These are phyloP conservation scores for Synergus umbraculus DNA, from an alignment of 2,888 invertebrate species.

Conservation along the genomic window DNA sequence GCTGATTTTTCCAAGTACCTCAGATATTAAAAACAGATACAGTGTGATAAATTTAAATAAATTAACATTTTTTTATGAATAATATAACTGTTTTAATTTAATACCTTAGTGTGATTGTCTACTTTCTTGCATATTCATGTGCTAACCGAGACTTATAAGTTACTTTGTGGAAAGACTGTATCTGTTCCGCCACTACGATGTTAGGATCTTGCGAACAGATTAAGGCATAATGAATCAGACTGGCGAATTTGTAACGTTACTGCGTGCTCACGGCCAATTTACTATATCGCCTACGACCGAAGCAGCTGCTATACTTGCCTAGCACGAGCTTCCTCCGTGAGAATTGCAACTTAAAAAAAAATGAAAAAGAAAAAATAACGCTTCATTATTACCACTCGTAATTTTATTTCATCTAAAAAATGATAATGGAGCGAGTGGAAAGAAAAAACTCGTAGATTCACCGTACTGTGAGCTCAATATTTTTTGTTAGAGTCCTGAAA, in stretches of 20 bases:
- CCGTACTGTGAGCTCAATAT: neutral
- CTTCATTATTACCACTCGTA: constrained; percentile 16
- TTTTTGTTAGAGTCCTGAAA: neutral
- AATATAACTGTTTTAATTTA: too few species aligned
- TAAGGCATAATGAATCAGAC: constrained; percentile 54
- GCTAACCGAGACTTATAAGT: constrained; percentile 8
- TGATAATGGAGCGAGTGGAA: constrained; percentile 2
- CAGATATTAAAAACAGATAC: too few species aligned
- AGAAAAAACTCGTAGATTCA: constrained; percentile 3
- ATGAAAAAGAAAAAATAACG: constrained; percentile 3
- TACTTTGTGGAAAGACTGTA: constrained; percentile 30
- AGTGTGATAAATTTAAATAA: too few species aligned
- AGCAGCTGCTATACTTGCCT: constrained; percentile 45
- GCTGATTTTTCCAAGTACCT: neutral
- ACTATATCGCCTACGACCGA: constrained; percentile 49
- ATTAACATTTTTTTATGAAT: too few species aligned
- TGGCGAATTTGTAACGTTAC: constrained; percentile 56
- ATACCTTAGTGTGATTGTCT: neutral
- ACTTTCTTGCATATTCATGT: neutral
- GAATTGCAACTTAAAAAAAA: constrained; percentile 29
- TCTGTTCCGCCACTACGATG: constrained; percentile 30
- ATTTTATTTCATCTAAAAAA: constrained; percentile 24
- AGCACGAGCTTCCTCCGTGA: constrained; percentile 34
- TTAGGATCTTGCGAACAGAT: constrained; percentile 48
- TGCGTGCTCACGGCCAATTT: constrained; percentile 57